Conservation (phyloP, 2,797 vertebrate species). For the Coluber constrictor region DNA sequence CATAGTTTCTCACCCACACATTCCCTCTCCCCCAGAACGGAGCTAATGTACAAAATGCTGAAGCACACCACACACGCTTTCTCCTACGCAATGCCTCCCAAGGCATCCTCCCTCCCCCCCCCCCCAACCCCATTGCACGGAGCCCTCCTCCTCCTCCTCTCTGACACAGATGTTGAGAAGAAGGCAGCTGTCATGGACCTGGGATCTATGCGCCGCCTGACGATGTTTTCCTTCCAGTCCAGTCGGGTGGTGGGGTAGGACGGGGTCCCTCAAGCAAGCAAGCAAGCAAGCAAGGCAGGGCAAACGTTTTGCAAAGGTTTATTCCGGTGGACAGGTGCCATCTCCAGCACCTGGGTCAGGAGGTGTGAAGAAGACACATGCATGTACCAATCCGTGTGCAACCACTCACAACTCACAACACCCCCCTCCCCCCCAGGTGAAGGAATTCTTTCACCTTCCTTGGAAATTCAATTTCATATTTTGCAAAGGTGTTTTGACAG, state of each 20-base stretch:
- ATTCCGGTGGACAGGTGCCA: background rate
- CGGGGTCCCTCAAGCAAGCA: background rate
- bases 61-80: background rate
- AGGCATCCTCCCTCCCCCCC: background rate
- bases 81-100: conserved; percentile 18
- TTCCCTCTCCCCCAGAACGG: background rate
- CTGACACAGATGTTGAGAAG: background rate
- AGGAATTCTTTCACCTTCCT: background rate
- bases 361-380: background rate
- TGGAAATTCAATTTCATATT: background rate
- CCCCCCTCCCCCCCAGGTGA: accelerated
- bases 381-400: background rate
- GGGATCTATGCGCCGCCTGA: background rate
- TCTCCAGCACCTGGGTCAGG: background rate
- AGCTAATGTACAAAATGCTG: background rate
- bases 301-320: background rate
- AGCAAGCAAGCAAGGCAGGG: too few species aligned
- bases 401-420: background rate
- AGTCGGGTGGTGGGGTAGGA: too few species aligned
- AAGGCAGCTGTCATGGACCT: background rate
- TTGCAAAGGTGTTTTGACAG: background rate
- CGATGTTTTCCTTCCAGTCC: too few species aligned
- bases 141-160: background rate
- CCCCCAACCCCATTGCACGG: background rate
- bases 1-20: conserved; percentile 31